Evolutionary conservation across 2,888 invertebrate species (phyloP).

Genomic region (Phasia obesa): DNA sequence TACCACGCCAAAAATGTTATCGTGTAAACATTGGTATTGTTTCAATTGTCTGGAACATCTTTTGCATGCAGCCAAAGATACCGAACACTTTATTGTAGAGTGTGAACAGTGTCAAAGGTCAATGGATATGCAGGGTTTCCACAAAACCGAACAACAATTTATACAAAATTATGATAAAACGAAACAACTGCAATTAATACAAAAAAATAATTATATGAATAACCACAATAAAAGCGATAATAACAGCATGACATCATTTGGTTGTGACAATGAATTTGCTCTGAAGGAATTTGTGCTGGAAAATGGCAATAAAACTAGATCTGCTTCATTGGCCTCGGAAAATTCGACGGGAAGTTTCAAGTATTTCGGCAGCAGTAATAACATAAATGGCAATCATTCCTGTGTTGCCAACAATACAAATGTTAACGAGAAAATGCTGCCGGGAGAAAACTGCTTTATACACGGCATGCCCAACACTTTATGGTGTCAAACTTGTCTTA

Average conservation of each 20-base stretch:
- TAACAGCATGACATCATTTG: constrained; percentile 39
- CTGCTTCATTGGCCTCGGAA: constrained; percentile 58
- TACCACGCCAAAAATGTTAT: constrained; percentile 88
- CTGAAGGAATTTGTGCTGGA: constrained; percentile 34
- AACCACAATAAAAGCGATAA: constrained; percentile 40
- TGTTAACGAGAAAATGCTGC: constrained; percentile 68
- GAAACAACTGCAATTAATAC: constrained; percentile 35
- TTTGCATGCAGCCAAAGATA: constrained; percentile 85
- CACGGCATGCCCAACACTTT: constrained; percentile 88
- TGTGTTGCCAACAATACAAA: constrained; percentile 25
- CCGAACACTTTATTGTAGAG: constrained; percentile 85
- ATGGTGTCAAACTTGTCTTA: constrained; percentile 88
- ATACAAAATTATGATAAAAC: constrained; percentile 51
- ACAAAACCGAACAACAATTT: constrained; percentile 45
- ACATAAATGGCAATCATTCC: constrained; percentile 53
- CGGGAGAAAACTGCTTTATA: constrained; percentile 86
- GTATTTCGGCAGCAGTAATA: constrained; percentile 59
- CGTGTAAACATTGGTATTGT: constrained; percentile 91
- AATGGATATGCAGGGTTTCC: constrained; percentile 84
- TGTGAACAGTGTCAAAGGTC: constrained; percentile 88
- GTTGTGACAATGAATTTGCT: constrained; percentile 54
- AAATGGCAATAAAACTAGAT: constrained; percentile 41
- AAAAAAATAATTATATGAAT: constrained; percentile 29
- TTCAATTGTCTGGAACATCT: constrained; percentile 88
- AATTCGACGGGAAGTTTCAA: constrained; percentile 56